phyloP scores from a whole-genome alignment of 1,140 invertebrate species.

The Bombus sylvicola region DNA sequence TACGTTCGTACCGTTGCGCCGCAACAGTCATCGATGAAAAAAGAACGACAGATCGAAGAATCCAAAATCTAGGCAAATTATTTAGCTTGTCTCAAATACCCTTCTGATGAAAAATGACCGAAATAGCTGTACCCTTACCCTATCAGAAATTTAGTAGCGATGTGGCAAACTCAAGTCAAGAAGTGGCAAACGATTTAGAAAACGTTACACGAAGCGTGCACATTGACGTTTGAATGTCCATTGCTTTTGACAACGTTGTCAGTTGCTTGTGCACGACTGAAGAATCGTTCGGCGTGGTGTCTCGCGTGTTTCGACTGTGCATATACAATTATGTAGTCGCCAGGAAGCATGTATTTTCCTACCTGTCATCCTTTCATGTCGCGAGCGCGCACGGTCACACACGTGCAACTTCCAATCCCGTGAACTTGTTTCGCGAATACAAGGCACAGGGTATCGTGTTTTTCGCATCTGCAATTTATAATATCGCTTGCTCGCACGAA shows the following conservation, averaged over 20 bases:
- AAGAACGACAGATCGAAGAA: no score
- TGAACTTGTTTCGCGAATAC: background rate
- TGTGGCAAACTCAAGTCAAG: background rate
- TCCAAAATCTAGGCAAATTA: no score
- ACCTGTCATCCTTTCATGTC: slow-evolving; percentile 14
- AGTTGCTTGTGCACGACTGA: no score
- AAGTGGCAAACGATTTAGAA: background rate
- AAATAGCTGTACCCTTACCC: no score
- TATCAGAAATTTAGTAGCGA: no score
- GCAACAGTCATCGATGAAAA: no score
- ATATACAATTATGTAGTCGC: slow-evolving; percentile 2
- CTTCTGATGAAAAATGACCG: no score
- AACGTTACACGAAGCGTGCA: background rate
- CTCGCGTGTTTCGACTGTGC: background rate
- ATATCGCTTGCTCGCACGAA: slow-evolving; percentile 20
- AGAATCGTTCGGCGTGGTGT: background rate
- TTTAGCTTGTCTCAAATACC: no score
- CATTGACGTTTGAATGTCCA: background rate
- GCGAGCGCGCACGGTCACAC: background rate
- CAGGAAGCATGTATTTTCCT: slow-evolving; percentile 6
- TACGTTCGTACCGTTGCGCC: no score
- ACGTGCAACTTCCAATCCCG: background rate
- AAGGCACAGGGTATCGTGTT: slow-evolving; percentile 10
- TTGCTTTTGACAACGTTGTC: background rate
- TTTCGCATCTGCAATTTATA: slow-evolving; percentile 36